Percentiles rank a stretch among this genome's conserved stretches.
These are phyloP conservation scores for Drosophila monieri DNA, from an alignment of 2,888 invertebrate genomes.

Conservation along the genomic window DNA sequence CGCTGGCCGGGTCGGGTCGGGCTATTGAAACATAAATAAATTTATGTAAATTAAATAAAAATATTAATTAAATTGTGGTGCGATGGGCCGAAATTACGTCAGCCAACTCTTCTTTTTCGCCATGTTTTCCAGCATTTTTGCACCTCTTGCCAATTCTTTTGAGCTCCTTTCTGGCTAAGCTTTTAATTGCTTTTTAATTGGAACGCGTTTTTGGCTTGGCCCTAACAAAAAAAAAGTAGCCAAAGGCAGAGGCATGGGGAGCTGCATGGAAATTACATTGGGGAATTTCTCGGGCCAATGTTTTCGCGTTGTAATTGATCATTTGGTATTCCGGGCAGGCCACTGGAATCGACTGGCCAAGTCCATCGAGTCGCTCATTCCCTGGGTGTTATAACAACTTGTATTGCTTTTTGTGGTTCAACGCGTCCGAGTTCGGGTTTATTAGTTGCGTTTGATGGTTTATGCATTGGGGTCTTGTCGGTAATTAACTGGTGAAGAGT, in stretches of 20 bases:
- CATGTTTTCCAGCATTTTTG: constrained; percentile 6
- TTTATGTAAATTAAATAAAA: constrained; percentile 72
- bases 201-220: constrained; percentile 38
- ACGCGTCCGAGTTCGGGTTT: constrained; percentile 14
- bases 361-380: constrained; percentile 18
- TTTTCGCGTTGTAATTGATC: constrained; percentile 58
- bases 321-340: constrained; percentile 59
- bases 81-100: constrained; percentile 53
- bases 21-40: constrained; percentile 71
- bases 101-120: constrained; percentile 23
- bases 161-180: constrained; percentile 41
- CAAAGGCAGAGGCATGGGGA: constrained; percentile 14
- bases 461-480: constrained; percentile 18
- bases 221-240: not conserved
- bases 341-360: constrained; percentile 23
- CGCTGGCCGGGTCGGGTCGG: constrained; percentile 25
- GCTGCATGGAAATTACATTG: constrained; percentile 65
- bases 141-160: constrained; percentile 31
- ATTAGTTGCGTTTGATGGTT: constrained; percentile 56
- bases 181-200: constrained; percentile 71
- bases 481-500: constrained; percentile 14
- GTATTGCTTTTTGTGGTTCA: constrained; percentile 39
- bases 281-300: constrained; percentile 50
- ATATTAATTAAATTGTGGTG: constrained; percentile 67
- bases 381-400: constrained; percentile 51